phyloP scores from a whole-genome alignment of 2,888 invertebrate genomes.

The Pseudococcus longispinus region DNA sequence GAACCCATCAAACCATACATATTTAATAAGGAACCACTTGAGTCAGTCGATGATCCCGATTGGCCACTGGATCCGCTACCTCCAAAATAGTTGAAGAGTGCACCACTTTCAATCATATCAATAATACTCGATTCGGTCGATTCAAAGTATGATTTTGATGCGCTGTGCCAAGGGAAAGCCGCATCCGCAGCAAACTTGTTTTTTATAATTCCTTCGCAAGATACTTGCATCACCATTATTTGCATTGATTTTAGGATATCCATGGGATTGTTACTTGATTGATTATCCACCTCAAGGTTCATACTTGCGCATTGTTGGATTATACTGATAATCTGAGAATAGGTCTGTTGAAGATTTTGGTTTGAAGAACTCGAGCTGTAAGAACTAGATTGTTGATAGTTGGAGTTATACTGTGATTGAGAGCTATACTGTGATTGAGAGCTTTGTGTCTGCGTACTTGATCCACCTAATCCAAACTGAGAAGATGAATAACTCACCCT shows the following conservation, averaged over 20 bases:
- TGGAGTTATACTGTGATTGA: background rate
- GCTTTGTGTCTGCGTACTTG: background rate
- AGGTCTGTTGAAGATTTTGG: background rate
- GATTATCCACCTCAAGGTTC: background rate
- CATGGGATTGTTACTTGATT: background rate
- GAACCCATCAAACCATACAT: background rate
- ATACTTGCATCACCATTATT: background rate
- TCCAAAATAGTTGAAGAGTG: background rate
- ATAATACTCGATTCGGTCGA: background rate
- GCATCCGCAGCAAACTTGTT: slow-evolving; percentile 25
- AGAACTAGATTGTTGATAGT: background rate
- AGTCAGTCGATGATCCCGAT: background rate
- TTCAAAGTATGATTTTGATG: background rate
- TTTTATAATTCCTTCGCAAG: slow-evolving; percentile 19
- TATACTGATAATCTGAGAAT: slow-evolving; percentile 4
- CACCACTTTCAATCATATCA: background rate
- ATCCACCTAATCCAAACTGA: background rate
- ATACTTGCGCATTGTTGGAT: background rate
- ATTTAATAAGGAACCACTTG: background rate
- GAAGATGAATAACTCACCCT: background rate
- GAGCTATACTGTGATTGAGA: background rate
- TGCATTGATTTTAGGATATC: background rate
- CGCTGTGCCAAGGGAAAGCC: background rate
- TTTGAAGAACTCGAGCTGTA: background rate
- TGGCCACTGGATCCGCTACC: background rate